Conservation (phyloP, 2,888 invertebrate species). For the Drosophila anomalata region DNA sequence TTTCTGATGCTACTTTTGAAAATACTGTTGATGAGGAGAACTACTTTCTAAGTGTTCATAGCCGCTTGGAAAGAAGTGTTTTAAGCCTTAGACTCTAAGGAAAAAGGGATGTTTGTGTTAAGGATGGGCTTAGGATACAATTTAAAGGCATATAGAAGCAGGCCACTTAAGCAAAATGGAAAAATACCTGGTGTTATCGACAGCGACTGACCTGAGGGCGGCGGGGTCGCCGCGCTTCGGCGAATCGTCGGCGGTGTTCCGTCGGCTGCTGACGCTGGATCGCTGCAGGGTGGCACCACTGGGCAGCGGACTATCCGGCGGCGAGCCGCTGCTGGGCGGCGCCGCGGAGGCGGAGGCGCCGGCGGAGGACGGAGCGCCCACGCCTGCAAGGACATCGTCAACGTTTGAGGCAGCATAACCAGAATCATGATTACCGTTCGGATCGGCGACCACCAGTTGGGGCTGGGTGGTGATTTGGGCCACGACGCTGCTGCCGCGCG, state of each 20-base stretch:
- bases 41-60: too few relatives aligned
- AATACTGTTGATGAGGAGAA: too few relatives aligned
- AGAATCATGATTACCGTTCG: constrained; percentile 93
- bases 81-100: too few relatives aligned
- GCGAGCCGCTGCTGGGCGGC: constrained; percentile 84
- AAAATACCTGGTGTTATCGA: constrained; percentile 37
- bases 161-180: background rate
- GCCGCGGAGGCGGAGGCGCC: constrained; percentile 27
- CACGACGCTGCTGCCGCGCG: constrained; percentile 84
- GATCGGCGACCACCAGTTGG: constrained; percentile 87
- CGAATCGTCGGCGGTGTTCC: constrained; percentile 82
- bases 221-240: constrained; percentile 82
- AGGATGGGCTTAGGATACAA: background rate
- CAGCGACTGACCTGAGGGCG: constrained; percentile 80
- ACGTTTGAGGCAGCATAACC: constrained; percentile 90
- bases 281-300: constrained; percentile 82
- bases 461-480: constrained; percentile 86
- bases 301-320: constrained; percentile 85
- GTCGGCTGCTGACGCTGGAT: constrained; percentile 81
- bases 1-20: too few relatives aligned
- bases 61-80: too few relatives aligned
- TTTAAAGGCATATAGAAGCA: background rate
- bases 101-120: background rate
- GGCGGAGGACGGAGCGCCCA: constrained; percentile 72
- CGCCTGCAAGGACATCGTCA: constrained; percentile 86